Base-by-base conservation (phyloP, 2,113 vertebrate genomes). In the Petrocephalus zakoni region DNA sequence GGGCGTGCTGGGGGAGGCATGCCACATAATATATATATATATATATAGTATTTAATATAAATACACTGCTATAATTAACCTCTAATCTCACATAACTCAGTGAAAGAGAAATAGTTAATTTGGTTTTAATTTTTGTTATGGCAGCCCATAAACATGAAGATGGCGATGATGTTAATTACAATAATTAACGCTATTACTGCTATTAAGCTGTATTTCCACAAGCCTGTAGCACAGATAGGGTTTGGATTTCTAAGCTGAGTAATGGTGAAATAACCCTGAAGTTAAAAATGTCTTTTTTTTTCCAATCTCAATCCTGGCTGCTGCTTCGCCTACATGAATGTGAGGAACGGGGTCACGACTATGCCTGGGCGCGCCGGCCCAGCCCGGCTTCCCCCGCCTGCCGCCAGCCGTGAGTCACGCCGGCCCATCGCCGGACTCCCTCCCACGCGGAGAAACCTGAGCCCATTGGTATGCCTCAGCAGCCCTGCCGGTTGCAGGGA, bases 371-470 rank as follows among this genome's bases (percentile, higher is more conserved):
- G 8, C 13, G 15, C 47, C 83, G 4, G 22, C 1, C 37, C 49
- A 5, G 22, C 47, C 21, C 10, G 83, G 83, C 84, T 86, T 56
- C 15, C 84, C 84, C 52, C n/a, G 51, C 47, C 51, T 9, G 11
- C 84, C n/a, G 52, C 52, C 84, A 86, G 29, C n/a, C 51, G 8
- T 86, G 84, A 86, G 84, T 86, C 51, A 86, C 22, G 25, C 13
- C 84, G 5, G 51, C 52, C 22, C 52, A 2, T 53, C 22, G 52
- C 25, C 11, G 84, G 51, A 21, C 84, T 86, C 52, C 51, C 52
- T 86, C 84, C 84, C 29, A 53, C 84, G 2, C 84, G 34, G 52
- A 55, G 84, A 56, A 86, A 86, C 22, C 84, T 13, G 29, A 86
- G 13, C 25, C 84, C 52, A 37, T 86, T 7, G n/a, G 52, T 55